These are phyloP conservation scores for Acanthochromis polyacanthus DNA, from an alignment of 2,113 vertebrate genomes.

Conservation along the genomic window DNA sequence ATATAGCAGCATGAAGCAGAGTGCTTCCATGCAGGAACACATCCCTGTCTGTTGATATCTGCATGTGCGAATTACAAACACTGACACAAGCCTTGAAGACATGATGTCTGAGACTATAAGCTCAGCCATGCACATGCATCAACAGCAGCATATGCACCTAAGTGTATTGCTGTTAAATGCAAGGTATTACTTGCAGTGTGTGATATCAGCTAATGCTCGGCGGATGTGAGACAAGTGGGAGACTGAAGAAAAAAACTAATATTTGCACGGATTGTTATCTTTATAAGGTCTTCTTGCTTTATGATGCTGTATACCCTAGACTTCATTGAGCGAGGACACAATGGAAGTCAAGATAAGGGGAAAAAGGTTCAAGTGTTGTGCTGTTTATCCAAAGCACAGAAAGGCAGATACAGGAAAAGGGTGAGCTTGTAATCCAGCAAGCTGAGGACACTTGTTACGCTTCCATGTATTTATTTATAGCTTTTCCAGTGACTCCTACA, in stretches of 20 bases:
- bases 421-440: background rate
- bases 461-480: background rate
- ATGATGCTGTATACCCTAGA: conserved; percentile 69
- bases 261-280: conserved; percentile 71
- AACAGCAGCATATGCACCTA: background rate
- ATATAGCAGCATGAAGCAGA: background rate
- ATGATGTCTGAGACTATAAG: background rate
- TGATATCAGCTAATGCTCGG: conserved; percentile 43
- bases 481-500: background rate
- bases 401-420: conserved; percentile 20
- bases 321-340: conserved; percentile 60
- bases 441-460: background rate
- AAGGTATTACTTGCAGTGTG: conserved; percentile 11
- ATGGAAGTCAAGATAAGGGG: conserved; percentile 68
- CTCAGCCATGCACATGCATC: background rate
- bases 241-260: conserved; percentile 34
- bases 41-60: background rate
- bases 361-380: conserved; percentile 36
- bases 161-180: conserved; percentile 25
- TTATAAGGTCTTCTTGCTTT: conserved; percentile 59
- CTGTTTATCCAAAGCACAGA: conserved; percentile 62
- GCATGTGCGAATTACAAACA: conserved; percentile 36
- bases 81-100: conserved; percentile 3
- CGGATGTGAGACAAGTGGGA: conserved; percentile 28
- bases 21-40: background rate